These are phyloP conservation scores for Rhabdophis nuchalis DNA, from an alignment of 2,797 vertebrate species.

Conservation along the genomic window DNA sequence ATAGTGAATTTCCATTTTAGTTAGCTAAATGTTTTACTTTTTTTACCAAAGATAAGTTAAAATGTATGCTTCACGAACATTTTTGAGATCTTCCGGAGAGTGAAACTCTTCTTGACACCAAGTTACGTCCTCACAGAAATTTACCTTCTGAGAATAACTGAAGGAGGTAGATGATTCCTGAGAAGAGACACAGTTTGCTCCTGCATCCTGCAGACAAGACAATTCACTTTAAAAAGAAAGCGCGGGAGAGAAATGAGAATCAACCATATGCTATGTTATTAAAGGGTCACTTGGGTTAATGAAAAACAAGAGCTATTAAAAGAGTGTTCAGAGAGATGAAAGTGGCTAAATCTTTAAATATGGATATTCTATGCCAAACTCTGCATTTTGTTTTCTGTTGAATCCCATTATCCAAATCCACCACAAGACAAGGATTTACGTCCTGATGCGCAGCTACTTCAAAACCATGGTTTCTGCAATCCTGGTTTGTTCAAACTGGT, in stretches of 20 bases:
- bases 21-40: not conserved
- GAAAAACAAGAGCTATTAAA: not conserved
- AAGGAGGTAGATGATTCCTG: conserved; percentile 75
- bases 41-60: not conserved
- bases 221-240: conserved; percentile 1
- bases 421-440: not conserved
- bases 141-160: conserved; percentile 83
- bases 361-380: not conserved
- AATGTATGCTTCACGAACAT: not conserved
- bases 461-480: not conserved
- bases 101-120: not conserved
- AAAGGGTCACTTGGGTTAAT: not conserved
- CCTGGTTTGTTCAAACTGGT: not conserved
- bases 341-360: not conserved
- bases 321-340: not conserved
- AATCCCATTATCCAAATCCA: not conserved
- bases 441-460: not conserved
- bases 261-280: not conserved
- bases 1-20: not conserved
- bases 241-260: not conserved
- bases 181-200: conserved; percentile 66
- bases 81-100: not conserved
- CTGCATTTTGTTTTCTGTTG: not conserved
- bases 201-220: conserved; percentile 76
- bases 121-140: not conserved